phyloP scores from a whole-genome alignment of 2,888 invertebrate genomes.

The Sminthurides aquaticus region DNA sequence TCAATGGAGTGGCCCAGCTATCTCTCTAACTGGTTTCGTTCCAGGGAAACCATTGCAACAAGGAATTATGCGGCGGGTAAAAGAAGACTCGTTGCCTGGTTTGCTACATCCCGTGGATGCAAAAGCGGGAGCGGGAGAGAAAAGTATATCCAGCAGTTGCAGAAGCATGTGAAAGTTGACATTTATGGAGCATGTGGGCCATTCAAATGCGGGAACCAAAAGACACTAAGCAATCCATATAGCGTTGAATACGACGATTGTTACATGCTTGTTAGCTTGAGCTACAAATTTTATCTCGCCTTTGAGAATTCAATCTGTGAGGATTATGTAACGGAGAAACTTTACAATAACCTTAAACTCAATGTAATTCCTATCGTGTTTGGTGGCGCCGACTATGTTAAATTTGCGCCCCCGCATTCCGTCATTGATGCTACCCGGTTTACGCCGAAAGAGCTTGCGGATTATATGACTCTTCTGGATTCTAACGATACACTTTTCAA shows the following conservation, averaged over 20 bases:
- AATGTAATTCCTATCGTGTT: slow-evolving; percentile 42
- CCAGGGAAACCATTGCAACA: slow-evolving; percentile 26
- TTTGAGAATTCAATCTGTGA: slow-evolving; percentile 64
- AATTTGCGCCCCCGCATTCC: slow-evolving; percentile 37
- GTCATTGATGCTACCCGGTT: slow-evolving; percentile 36
- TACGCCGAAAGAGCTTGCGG: slow-evolving; percentile 40
- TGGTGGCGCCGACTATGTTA: slow-evolving; percentile 39
- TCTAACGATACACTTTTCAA: slow-evolving; percentile 40
- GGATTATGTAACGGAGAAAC: slow-evolving; percentile 64
- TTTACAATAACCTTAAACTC: slow-evolving; percentile 44
- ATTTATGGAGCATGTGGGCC: slow-evolving; percentile 46
- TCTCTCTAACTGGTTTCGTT: slow-evolving; percentile 31
- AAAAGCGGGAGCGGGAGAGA: slow-evolving; percentile 45
- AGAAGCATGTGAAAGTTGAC: slow-evolving; percentile 45
- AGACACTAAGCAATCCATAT: slow-evolving; percentile 42
- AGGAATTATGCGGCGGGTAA: slow-evolving; percentile 41
- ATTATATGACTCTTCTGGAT: slow-evolving; percentile 39
- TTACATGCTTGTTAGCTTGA: slow-evolving; percentile 47
- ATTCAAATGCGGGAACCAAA: slow-evolving; percentile 45
- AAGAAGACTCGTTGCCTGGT: slow-evolving; percentile 40
- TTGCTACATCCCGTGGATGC: slow-evolving; percentile 40
- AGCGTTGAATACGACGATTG: slow-evolving; percentile 52
- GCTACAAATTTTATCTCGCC: slow-evolving; percentile 62
- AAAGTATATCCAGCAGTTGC: slow-evolving; percentile 44
- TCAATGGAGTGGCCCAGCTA: slow-evolving; percentile 21